Base-by-base conservation (phyloP, 1,140 invertebrate species). In the Nautilus pompilius region DNA sequence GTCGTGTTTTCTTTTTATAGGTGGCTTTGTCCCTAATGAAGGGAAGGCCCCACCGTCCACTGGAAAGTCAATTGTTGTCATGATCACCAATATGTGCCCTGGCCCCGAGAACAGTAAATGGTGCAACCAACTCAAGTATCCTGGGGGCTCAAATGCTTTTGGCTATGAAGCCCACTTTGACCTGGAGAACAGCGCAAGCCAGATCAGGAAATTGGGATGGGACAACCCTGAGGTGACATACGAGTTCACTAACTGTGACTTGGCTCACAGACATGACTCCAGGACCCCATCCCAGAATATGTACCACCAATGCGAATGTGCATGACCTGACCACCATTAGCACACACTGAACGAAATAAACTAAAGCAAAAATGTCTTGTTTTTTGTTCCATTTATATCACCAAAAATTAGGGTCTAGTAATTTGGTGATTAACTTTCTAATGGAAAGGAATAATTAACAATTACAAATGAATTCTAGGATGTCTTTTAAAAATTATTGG, bases 101-200 rank as follows among this genome's bases (percentile, higher is more conserved):
- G 17, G 53, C 26, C n/a, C n/a, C 28, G 53, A 26, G 2, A 55
- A 55, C 30, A 28, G n/a, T n/a, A 55, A 55, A n/a, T 55, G 53
- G 53, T 55, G 53, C 53, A 26, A 26, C 10, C 53, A 55, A 26
- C 2, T 5, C 5, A 48, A 20, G n/a, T 17, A 17, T 3, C 45
- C 45, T 22, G 45, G 45, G 5, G 53, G 53, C 53, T 26, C 28
- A 5, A 55, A 55, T 26, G 10, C 20, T 6, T 55, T 29, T 10
- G 53, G 53, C 2, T 55, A 55, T 26, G 26, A n/a, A 5, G 53
- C 28, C 20, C 53, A 55, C 30, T 55, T 55, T 10, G 53, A 55
- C 53, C n/a, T 55, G 26, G 30, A 28, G 10, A 55, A n/a, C 28
- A 26, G 30, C 3, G 30, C 2, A 2, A 26, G 53, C 2, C 53